These are phyloP conservation scores for Arctopsyche grandis DNA, from an alignment of 1,140 invertebrate genomes.

Conservation along the genomic window DNA sequence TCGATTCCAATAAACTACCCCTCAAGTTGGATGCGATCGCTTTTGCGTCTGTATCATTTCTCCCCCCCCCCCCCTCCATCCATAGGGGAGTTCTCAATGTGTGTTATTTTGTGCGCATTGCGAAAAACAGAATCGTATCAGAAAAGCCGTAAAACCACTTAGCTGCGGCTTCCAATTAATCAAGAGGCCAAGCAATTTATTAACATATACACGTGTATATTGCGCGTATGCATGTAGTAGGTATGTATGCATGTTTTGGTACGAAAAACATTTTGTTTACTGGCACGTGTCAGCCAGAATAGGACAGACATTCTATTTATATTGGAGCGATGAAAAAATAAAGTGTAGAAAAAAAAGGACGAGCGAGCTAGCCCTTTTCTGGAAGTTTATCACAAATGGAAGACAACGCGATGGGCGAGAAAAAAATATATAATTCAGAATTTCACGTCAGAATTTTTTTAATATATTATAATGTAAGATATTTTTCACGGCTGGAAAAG, in stretches of 20 bases:
- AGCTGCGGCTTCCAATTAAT: constrained; percentile 41
- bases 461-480: no score
- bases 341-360: neutral
- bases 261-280: constrained; percentile 26
- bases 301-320: constrained; percentile 21
- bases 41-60: no score
- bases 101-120: constrained; percentile 23
- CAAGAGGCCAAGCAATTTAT: constrained; percentile 34
- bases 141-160: constrained; percentile 42
- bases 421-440: neutral
- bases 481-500: no score
- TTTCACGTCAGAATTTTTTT: neutral
- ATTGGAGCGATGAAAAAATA: neutral
- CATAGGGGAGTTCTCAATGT: no score
- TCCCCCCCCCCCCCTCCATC: no score
- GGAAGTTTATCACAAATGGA: constrained; percentile 4
- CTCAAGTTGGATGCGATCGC: neutral
- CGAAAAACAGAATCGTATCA: constrained; percentile 36
- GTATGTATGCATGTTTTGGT: neutral
- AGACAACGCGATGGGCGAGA: neutral
- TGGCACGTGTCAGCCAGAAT: constrained; percentile 29
- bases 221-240: neutral
- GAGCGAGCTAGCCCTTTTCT: neutral
- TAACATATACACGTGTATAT: constrained; percentile 11
- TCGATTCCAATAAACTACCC: neutral